Conservation (phyloP, 2,113 vertebrate genomes). For the Isichthys henryi region DNA sequence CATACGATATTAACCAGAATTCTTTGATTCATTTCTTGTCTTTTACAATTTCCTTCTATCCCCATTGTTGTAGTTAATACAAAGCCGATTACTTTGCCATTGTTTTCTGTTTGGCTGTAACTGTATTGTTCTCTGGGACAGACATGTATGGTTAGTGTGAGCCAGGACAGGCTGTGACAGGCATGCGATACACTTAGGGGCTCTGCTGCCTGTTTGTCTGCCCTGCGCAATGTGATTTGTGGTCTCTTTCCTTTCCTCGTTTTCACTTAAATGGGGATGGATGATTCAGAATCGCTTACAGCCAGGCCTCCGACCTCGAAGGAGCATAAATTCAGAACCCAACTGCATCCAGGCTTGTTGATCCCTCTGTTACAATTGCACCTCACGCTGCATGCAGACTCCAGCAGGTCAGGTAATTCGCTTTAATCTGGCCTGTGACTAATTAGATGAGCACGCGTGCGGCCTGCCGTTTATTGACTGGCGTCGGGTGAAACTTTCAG, state of each 20-base stretch:
- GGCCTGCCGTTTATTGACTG: no score
- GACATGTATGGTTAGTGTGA: not conserved
- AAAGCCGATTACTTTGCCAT: not conserved
- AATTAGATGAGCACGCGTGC: not conserved
- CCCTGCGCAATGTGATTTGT: not conserved
- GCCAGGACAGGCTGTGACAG: not conserved
- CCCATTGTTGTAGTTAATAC: not conserved
- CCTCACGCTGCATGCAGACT: not conserved
- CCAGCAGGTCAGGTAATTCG: not conserved
- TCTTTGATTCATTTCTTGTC: not conserved
- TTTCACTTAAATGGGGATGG: not conserved
- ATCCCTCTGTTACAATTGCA: not conserved
- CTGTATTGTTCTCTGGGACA: not conserved
- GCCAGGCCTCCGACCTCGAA: not conserved
- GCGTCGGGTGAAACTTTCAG: not conserved
- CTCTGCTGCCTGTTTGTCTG: not conserved
- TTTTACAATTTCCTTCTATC: not conserved
- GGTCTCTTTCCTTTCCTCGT: not conserved
- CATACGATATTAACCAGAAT: not conserved
- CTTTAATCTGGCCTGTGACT: not conserved
- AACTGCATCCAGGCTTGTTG: not conserved
- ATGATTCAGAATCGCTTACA: not conserved
- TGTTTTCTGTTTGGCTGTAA: not conserved
- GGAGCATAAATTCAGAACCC: not conserved
- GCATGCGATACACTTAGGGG: not conserved